Base-by-base conservation (phyloP, 1,140 invertebrate species). In the Drosophila tropicalis region DNA sequence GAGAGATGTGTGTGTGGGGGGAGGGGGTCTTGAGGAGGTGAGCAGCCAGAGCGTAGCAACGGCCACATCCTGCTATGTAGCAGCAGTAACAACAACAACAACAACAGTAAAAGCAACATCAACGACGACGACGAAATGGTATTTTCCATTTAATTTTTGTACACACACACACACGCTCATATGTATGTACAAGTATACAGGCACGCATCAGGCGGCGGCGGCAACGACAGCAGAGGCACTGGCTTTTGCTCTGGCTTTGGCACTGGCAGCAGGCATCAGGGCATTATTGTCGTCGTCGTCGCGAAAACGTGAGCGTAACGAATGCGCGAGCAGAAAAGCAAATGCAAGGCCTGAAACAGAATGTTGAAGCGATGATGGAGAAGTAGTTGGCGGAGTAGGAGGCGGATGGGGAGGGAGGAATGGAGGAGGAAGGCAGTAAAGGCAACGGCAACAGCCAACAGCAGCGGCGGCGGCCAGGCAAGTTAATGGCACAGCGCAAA, bases 61-160 rank as follows among this genome's bases (percentile, higher is more conserved):
- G 67, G 67, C 66, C 67, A 86, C 76, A 83, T 86, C 83, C 76
- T 86, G 81, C 76, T 79, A 62, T 36, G 64, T 67, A 76, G 55
- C 61, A 68, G 68, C 54, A 51, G 17, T 51, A 51, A 51, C 44
- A 47, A 47, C 44, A 51, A 51, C 44, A 57, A 73, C 67, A 41
- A 67, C 61, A 68, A 66, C 54, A 51, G 10, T 51, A 51, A 51
- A 29, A 29, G 29, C 44, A 51, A 51, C 44, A 51, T 22, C 44
- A 57, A 51, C 44, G 60, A 74, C 68, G 51, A 67, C 60, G 62
- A 62, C 64, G 34, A 69, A 76, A 83, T 86, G 77, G 72, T 76
- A 79, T 83, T 87, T 86, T 83, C 67, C 84, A 79, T 87, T 89
- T 83, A 79, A 83, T 87, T 87, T 87, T 83, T 79, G 76, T 80